phyloP scores from a whole-genome alignment of 1,140 invertebrate species.

The Oscheius sp. region DNA sequence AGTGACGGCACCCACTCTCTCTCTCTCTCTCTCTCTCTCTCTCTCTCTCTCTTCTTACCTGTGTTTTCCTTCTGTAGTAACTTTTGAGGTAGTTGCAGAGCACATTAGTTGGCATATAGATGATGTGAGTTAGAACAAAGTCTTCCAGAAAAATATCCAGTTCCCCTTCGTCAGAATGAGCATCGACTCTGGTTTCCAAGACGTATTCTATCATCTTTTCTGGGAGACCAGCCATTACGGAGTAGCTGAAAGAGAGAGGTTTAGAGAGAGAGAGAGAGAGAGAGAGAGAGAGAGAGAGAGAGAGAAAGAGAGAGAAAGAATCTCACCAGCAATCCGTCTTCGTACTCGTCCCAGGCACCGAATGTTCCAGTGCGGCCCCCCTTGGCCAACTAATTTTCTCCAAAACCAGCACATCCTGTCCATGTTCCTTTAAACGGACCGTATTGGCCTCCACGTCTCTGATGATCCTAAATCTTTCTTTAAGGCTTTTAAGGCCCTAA shows the following conservation, averaged over 20 bases:
- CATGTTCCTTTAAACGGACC: constrained; percentile 80
- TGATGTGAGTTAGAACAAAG: constrained; percentile 81
- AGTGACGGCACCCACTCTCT: too few species aligned
- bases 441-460: constrained; percentile 83
- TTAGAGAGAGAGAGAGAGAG: not conserved
- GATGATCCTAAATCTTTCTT: constrained; percentile 51
- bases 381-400: constrained; percentile 69
- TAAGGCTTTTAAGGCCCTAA: constrained; percentile 59
- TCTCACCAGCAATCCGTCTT: constrained; percentile 62
- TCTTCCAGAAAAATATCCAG: constrained; percentile 77
- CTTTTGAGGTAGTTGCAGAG: constrained; percentile 74
- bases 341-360: constrained; percentile 28
- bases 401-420: constrained; percentile 78
- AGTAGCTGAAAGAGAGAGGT: constrained; percentile 70
- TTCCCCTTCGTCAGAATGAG: constrained; percentile 50
- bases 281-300: not conserved
- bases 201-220: constrained; percentile 84
- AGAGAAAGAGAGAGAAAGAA: not conserved
- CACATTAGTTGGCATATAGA: constrained; percentile 77
- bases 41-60: too few species aligned
- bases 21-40: too few species aligned
- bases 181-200: constrained; percentile 73
- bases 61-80: constrained; percentile 60
- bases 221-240: constrained; percentile 81
- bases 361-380: constrained; percentile 24